phyloP scores from a whole-genome alignment of 2,888 invertebrate species.

The Pterostichus niger region DNA sequence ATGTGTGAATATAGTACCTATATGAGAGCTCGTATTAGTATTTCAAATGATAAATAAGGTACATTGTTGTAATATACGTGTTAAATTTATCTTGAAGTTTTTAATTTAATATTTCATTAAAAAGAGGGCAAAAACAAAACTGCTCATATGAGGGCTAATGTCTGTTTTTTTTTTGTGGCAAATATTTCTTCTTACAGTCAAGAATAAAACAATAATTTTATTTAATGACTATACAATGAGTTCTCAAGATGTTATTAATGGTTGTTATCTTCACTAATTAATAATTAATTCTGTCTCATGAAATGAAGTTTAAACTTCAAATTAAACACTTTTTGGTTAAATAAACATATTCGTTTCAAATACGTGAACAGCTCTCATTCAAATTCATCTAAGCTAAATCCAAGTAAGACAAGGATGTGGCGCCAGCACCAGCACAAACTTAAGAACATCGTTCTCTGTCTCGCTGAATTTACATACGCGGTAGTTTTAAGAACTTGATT shows the following conservation, averaged over 20 bases:
- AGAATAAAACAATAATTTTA: too few relatives aligned
- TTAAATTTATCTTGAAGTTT: too few relatives aligned
- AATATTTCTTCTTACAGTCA: too few relatives aligned
- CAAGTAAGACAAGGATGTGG: conserved; percentile 8
- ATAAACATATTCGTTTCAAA: background rate
- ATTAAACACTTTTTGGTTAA: background rate
- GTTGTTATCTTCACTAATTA: background rate
- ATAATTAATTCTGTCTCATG: background rate
- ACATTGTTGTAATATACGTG: too few relatives aligned
- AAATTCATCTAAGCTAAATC: background rate
- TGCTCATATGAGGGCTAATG: too few relatives aligned
- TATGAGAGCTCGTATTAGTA: too few relatives aligned
- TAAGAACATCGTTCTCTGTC: background rate
- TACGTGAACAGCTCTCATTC: background rate
- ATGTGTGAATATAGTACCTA: too few relatives aligned
- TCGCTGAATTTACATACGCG: conserved; percentile 15
- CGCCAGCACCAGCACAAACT: background rate
- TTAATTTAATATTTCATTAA: too few relatives aligned
- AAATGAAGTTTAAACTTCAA: background rate
- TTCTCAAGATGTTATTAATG: background rate
- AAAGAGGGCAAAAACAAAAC: too few relatives aligned
- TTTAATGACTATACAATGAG: background rate
- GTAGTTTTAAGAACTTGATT: conserved; percentile 53
- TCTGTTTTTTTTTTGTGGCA: too few relatives aligned
- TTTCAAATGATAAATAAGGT: too few relatives aligned